Percentiles rank a stretch among this genome's conserved stretches.
Conservation (phyloP, 2,113 vertebrate species). For the Aphelocoma coerulescens region DNA sequence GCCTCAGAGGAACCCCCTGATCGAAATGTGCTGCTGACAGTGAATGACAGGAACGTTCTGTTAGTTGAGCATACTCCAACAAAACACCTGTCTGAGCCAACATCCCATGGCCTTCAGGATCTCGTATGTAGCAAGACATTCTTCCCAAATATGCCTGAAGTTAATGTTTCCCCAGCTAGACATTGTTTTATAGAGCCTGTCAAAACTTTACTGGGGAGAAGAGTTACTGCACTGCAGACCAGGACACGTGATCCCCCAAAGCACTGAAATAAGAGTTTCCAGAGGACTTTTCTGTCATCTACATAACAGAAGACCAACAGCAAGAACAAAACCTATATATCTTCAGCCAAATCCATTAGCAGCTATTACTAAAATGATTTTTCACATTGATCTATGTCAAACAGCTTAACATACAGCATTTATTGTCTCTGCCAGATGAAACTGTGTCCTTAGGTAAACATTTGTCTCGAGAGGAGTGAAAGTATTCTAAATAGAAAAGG, state of each 20-base stretch:
- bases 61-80: neutral
- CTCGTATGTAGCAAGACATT: accelerated
- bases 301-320: neutral
- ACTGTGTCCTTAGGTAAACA: neutral
- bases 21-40: neutral
- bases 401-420: neutral
- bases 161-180: neutral
- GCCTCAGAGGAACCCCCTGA: neutral
- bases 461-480: neutral
- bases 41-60: neutral
- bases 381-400: neutral
- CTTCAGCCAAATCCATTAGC: neutral
- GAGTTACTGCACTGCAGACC: neutral
- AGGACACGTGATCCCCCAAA: neutral
- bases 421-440: neutral
- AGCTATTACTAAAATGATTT: neutral
- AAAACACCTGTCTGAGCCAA: neutral
- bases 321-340: neutral
- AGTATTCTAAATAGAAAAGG: neutral
- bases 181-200: neutral
- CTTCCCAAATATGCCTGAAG: neutral
- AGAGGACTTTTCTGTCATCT: neutral
- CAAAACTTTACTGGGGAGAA: neutral
- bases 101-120: neutral
- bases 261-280: neutral